Percentiles rank a stretch among this genome's conserved stretches.
phyloP scores from a whole-genome alignment of 2,888 invertebrate genomes.

The Incurvaria masculella region DNA sequence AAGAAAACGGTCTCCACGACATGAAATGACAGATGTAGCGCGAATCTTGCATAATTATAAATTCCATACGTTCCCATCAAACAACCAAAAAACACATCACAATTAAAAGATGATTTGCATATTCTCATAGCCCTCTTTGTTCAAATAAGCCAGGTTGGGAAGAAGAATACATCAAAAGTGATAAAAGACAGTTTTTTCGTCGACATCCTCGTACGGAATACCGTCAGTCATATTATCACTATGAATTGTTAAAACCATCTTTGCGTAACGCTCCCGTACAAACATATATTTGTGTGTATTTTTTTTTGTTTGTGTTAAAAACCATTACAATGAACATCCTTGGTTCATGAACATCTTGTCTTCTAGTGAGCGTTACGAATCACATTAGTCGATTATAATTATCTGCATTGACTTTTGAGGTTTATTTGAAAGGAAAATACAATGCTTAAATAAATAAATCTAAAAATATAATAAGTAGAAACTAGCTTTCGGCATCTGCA shows the following conservation, averaged over 20 bases:
- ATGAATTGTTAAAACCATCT: conserved; percentile 38
- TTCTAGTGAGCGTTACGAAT: no score
- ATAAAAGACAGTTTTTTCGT: conserved; percentile 22
- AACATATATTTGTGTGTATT: no score
- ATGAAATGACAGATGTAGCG: conserved; percentile 51
- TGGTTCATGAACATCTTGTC: no score
- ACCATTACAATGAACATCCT: no score
- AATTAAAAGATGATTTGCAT: conserved; percentile 47
- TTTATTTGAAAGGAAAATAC: no score
- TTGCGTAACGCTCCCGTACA: conserved; percentile 32
- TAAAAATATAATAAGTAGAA: no score
- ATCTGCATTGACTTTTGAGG: no score
- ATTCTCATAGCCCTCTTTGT: conserved; percentile 30
- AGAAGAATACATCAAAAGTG: conserved; percentile 13
- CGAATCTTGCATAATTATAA: conserved; percentile 9
- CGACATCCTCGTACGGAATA: conserved; percentile 20
- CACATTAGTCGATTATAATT: no score
- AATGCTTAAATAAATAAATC: no score
- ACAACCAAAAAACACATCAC: conserved; percentile 26
- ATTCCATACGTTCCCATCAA: conserved; percentile 12
- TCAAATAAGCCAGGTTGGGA: conserved; percentile 22
- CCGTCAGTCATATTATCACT: neutral
- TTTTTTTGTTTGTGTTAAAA: no score
- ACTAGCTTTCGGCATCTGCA: no score
- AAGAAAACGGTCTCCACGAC: no score